Evolutionary conservation across 2,797 vertebrate genomes (phyloP).

Genomic region (Aphelocoma californica): DNA sequence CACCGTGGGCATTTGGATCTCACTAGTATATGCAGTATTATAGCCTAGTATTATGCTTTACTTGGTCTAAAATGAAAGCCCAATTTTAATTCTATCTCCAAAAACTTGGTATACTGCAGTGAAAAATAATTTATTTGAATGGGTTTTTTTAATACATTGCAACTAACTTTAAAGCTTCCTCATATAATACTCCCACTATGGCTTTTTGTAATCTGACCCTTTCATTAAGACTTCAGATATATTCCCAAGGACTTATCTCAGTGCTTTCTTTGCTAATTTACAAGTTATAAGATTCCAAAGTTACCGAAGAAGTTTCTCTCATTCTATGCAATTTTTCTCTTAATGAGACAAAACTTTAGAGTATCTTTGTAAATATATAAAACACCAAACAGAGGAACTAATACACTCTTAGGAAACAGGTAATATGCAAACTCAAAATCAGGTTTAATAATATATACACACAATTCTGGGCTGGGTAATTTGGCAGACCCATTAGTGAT

Average conservation of each 20-base stretch:
- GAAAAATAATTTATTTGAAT: slow-evolving; percentile 64
- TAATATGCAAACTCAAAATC: not conserved
- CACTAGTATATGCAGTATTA: slow-evolving; percentile 17
- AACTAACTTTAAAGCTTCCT: slow-evolving; percentile 53
- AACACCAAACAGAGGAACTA: not conserved
- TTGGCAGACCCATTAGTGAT: not conserved
- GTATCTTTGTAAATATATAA: not conserved
- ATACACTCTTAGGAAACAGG: not conserved
- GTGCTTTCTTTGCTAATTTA: slow-evolving; percentile 20
- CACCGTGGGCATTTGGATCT: slow-evolving; percentile 39
- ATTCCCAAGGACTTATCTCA: slow-evolving; percentile 23
- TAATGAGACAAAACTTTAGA: not conserved
- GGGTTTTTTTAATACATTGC: slow-evolving; percentile 37
- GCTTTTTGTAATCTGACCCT: slow-evolving; percentile 53
- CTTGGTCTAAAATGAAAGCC: slow-evolving; percentile 54
- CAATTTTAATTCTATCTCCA: slow-evolving; percentile 62
- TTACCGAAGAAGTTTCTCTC: slow-evolving; percentile 7
- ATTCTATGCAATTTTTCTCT: not conserved
- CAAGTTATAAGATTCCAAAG: slow-evolving; percentile 7
- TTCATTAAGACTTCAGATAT: slow-evolving; percentile 49
- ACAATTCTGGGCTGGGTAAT: not conserved
- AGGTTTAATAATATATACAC: not conserved
- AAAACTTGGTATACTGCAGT: slow-evolving; percentile 59
- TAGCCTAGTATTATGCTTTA: slow-evolving; percentile 55
- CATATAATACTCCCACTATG: slow-evolving; percentile 17